These are phyloP conservation scores for Glyptemys insculpta DNA, from an alignment of 2,797 vertebrate species.

Conservation along the genomic window DNA sequence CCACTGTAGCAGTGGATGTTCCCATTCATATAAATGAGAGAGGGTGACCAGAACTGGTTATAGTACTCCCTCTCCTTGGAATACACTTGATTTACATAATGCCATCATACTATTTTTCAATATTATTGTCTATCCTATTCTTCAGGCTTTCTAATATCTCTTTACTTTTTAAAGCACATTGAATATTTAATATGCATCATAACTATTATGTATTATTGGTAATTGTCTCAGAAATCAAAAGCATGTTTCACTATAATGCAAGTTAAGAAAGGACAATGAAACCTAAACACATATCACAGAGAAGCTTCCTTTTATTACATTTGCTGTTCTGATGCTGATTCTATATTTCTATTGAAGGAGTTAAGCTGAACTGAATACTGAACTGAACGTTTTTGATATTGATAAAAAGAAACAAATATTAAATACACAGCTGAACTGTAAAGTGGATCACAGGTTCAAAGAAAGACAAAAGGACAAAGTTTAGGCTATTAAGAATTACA, in stretches of 20 bases:
- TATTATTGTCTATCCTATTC: neutral
- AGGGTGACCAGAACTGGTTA: neutral
- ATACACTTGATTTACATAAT: neutral
- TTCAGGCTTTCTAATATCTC: neutral
- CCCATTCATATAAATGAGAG: neutral
- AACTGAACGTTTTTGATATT: neutral
- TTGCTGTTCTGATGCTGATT: neutral
- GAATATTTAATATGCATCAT: neutral
- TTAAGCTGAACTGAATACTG: neutral
- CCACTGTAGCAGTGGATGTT: neutral
- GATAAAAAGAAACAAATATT: neutral
- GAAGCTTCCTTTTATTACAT: neutral
- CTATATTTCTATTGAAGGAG: neutral
- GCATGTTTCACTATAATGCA: neutral
- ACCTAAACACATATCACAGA: neutral
- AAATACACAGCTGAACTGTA: neutral
- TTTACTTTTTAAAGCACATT: neutral
- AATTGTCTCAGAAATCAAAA: neutral
- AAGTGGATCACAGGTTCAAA: neutral
- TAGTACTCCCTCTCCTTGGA: neutral
- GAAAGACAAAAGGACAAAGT: neutral
- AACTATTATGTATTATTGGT: neutral
- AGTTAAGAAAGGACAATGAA: neutral
- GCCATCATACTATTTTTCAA: neutral
- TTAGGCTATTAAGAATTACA: neutral